phyloP scores from a whole-genome alignment of 2,113 vertebrate genomes.

The Dasyprocta punctata region DNA sequence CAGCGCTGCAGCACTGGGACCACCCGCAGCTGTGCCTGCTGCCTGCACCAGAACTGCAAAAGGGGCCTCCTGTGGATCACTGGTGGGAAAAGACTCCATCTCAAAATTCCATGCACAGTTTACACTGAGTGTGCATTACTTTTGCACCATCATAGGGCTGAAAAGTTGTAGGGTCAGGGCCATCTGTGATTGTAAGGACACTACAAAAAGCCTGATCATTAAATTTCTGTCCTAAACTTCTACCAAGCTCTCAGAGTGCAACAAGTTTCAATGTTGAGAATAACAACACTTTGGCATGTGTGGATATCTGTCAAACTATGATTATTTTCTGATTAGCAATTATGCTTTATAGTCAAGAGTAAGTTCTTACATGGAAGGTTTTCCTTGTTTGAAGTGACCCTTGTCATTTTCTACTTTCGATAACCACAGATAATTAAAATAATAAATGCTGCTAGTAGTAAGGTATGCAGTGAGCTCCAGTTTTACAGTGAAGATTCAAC shows the following conservation, averaged over 20 bases:
- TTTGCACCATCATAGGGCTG: not conserved
- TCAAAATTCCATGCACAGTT: not conserved
- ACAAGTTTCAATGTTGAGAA: not conserved
- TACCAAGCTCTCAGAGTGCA: not conserved
- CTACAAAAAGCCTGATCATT: not conserved
- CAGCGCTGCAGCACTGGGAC: not conserved
- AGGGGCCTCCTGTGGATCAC: not conserved
- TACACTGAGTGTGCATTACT: not conserved
- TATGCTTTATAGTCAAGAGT: not conserved
- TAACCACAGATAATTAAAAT: slow-evolving; percentile 22
- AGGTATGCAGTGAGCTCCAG: not conserved
- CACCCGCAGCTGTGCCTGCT: not conserved
- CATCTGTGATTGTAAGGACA: not conserved
- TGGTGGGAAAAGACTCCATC: too few species aligned
- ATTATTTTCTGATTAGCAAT: not conserved
- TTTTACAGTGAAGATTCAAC: not conserved
- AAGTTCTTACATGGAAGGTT: not conserved
- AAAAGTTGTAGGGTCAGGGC: not conserved
- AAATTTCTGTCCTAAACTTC: not conserved
- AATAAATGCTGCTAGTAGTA: not conserved
- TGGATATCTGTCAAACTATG: not conserved
- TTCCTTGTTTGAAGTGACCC: not conserved
- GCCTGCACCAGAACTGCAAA: not conserved
- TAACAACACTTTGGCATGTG: not conserved
- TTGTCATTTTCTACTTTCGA: slow-evolving; percentile 14